Conservation (phyloP, 2,797 vertebrate genomes). For the Hozukius guyotensis region DNA sequence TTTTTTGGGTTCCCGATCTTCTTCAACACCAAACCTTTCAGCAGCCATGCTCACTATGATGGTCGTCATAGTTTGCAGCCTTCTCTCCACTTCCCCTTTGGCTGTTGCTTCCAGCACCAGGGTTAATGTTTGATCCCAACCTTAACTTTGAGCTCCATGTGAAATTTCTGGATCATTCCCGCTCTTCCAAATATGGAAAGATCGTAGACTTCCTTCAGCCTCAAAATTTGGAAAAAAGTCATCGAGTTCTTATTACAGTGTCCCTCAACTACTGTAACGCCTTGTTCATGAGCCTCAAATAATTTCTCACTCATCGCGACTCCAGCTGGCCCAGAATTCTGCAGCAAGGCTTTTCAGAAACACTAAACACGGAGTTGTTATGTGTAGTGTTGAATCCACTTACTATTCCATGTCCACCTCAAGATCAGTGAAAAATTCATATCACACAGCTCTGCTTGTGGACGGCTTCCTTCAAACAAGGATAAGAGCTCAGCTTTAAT, state of each 20-base stretch:
- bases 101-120: no score
- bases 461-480: neutral
- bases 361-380: neutral
- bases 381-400: neutral
- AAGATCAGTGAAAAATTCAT: neutral
- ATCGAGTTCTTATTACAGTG: neutral
- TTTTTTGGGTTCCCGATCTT: no score
- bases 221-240: neutral
- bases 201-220: no score
- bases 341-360: neutral
- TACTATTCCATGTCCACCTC: neutral
- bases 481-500: neutral
- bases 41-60: no score
- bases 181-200: no score
- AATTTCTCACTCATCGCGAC: neutral
- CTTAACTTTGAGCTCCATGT: neutral
- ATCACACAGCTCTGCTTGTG: neutral
- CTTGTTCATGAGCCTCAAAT: neutral
- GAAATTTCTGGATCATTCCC: no score
- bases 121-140: neutral
- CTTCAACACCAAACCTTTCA: no score
- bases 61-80: no score
- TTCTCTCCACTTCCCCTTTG: no score
- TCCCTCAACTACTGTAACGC: no score
- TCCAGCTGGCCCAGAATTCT: neutral